These are phyloP conservation scores for Octopus bimaculoides DNA, from an alignment of 1,140 invertebrate genomes.

Conservation along the genomic window DNA sequence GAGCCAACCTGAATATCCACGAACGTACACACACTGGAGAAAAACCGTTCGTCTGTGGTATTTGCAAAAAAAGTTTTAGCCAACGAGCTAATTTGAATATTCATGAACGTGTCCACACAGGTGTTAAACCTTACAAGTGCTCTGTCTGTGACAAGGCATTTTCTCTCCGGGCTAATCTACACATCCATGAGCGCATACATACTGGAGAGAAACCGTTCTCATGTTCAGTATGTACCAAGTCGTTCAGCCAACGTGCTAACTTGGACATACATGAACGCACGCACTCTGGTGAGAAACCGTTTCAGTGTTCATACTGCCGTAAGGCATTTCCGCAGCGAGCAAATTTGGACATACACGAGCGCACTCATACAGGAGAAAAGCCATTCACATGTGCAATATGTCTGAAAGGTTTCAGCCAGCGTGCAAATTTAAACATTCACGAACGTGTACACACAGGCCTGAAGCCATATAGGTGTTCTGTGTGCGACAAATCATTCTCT, in stretches of 20 bases:
- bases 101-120: constrained; percentile 95
- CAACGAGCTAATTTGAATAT: constrained; percentile 20
- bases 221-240: constrained; percentile 75
- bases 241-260: constrained; percentile 16
- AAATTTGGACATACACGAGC: constrained; percentile 16
- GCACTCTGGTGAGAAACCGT: constrained; percentile 26
- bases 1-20: constrained; percentile 34
- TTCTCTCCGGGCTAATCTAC: constrained; percentile 68
- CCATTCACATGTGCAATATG: constrained; percentile 15
- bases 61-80: constrained; percentile 27
- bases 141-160: constrained; percentile 97
- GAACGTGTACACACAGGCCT: constrained; percentile 25
- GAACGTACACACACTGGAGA: constrained; percentile 32
- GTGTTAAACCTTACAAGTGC: constrained; percentile 83
- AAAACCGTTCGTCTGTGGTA: constrained; percentile 20
- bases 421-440: constrained; percentile 16
- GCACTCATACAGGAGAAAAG: constrained; percentile 51
- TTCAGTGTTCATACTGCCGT: constrained; percentile 17
- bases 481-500: constrained; percentile 18
- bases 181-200: constrained; percentile 72
- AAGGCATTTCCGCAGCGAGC: constrained; percentile 12
- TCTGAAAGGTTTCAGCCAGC: constrained; percentile 58
- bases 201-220: constrained; percentile 90
- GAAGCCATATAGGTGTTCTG: constrained; percentile 19
- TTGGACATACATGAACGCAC: constrained; percentile 19